A percentile compares a stretch with the other conserved stretches of the same genome.
Evolutionary conservation across 2,113 vertebrate species (phyloP).

Genomic region (Scortum barcoo): DNA sequence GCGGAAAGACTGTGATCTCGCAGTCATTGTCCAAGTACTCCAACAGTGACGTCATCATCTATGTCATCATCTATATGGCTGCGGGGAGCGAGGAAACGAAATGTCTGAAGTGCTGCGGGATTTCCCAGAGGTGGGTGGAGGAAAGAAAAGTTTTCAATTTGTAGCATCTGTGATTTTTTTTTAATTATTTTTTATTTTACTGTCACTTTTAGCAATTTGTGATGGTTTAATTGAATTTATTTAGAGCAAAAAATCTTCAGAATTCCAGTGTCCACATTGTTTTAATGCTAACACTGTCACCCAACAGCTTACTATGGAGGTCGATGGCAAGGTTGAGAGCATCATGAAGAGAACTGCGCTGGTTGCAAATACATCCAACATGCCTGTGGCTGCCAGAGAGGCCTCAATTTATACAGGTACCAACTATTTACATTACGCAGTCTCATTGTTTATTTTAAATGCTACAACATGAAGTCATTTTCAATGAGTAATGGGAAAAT

Average conservation of each 20-base stretch:
- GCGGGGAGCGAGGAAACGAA: slow-evolving; percentile 98
- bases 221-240: not conserved
- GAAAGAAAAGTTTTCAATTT: not conserved
- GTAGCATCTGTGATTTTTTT: not conserved
- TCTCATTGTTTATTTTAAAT: not conserved
- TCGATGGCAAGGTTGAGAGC: slow-evolving; percentile 94
- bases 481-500: not conserved
- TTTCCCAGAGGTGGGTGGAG: slow-evolving; percentile 93
- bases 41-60: slow-evolving; percentile 98
- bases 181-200: not conserved
- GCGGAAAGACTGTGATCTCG: slow-evolving; percentile 98
- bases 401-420: slow-evolving; percentile 97
- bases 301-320: slow-evolving; percentile 94
- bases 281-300: not conserved
- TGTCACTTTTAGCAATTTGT: not conserved
- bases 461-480: not conserved
- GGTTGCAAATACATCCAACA: slow-evolving; percentile 97
- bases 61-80: too few relatives aligned
- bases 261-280: not conserved
- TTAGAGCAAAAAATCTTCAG: not conserved
- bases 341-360: slow-evolving; percentile 99
- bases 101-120: slow-evolving; percentile 99
- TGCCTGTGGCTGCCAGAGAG: slow-evolving; percentile 98
- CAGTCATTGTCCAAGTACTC: slow-evolving; percentile 98
- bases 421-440: not conserved